A percentile compares a stretch with the other conserved stretches of the same genome.
phyloP scores from a whole-genome alignment of 1,140 invertebrate species.

The Leptopilina boulardi region DNA sequence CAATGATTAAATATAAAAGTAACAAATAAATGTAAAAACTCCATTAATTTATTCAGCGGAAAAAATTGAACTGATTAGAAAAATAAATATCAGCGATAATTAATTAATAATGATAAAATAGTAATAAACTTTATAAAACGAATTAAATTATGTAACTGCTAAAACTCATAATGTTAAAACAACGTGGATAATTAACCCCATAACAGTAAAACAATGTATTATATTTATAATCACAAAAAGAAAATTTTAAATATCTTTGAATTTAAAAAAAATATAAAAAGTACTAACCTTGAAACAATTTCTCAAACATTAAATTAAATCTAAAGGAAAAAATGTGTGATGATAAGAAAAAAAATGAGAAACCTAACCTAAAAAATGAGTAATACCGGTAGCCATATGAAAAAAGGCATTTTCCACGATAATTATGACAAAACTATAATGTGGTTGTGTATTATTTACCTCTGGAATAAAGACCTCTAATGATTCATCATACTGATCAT shows the following conservation, averaged over 20 bases:
- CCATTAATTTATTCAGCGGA: no score
- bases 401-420: not conserved
- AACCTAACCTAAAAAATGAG: constrained; percentile 56
- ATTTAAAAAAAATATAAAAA: constrained; percentile 25
- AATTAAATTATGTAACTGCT: not conserved
- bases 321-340: not conserved
- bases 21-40: not conserved
- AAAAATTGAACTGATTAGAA: no score
- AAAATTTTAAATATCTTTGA: not conserved
- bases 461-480: constrained; percentile 88
- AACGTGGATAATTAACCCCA: no score
- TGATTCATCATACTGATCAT: constrained; percentile 77
- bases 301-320: not conserved
- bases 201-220: no score
- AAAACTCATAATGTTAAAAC: not conserved
- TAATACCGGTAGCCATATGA: constrained; percentile 58
- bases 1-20: not conserved
- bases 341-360: not conserved
- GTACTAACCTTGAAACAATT: not conserved
- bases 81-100: no score
- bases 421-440: constrained; percentile 8
- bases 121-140: no score
- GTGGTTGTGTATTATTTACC: constrained; percentile 74
- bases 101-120: no score
- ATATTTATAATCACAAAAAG: no score